phyloP scores from a whole-genome alignment of 1,140 invertebrate species.

The Acyrthosiphon pisum region DNA sequence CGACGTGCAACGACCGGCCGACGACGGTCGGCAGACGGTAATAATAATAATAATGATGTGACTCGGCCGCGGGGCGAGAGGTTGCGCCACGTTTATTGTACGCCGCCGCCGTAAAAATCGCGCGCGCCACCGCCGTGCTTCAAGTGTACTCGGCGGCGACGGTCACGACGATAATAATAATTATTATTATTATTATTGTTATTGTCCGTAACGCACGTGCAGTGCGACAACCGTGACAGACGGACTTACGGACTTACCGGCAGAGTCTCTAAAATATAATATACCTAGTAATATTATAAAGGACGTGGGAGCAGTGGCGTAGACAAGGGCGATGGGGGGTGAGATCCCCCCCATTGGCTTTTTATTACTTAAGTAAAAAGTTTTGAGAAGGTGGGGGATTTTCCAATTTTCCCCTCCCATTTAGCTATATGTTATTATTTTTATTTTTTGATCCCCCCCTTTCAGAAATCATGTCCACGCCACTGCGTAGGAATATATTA shows the following conservation, averaged over 20 bases:
- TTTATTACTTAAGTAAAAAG: no score
- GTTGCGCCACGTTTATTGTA: slow-evolving; percentile 47
- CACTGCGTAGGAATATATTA: not conserved
- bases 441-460: no score
- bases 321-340: no score
- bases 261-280: not conserved
- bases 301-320: no score
- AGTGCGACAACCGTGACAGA: not conserved
- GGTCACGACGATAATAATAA: not conserved
- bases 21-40: slow-evolving; percentile 25
- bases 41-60: not conserved
- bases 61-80: slow-evolving; percentile 2
- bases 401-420: no score
- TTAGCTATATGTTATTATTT: no score
- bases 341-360: no score
- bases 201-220: not conserved
- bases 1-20: slow-evolving; percentile 39
- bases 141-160: not conserved
- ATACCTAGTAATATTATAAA: no score
- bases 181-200: not conserved
- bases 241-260: not conserved
- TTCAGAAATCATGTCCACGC: no score
- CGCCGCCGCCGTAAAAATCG: slow-evolving; percentile 2
- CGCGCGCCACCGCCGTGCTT: slow-evolving; percentile 22
- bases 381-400: no score